Conservation (phyloP, 2,113 vertebrate species). For the Leiothrix lutea region DNA sequence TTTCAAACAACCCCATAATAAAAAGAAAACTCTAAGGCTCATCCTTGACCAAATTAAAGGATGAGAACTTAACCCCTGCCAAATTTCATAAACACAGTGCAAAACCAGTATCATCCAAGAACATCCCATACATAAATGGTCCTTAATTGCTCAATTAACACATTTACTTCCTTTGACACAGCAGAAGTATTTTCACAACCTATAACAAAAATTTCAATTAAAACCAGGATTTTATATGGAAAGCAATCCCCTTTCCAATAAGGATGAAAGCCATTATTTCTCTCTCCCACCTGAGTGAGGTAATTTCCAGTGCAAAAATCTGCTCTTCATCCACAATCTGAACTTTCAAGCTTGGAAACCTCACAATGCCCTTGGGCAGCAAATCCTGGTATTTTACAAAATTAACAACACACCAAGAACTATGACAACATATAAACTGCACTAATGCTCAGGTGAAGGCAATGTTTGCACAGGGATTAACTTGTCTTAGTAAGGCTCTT, state of each 20-base stretch:
- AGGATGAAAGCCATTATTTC: not conserved
- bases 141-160: not conserved
- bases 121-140: rapidly evolving
- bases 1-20: not conserved
- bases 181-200: not conserved
- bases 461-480: not conserved
- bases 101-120: not conserved
- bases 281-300: not conserved
- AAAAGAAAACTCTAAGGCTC: not conserved
- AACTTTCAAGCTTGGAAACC: not conserved
- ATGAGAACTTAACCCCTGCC: not conserved
- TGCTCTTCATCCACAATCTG: not conserved
- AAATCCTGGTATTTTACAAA: not conserved
- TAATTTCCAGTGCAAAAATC: not conserved
- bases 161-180: not conserved
- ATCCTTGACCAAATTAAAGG: not conserved
- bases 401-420: not conserved
- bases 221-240: not conserved
- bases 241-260: not conserved
- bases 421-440: not conserved
- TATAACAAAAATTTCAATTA: not conserved
- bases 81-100: not conserved
- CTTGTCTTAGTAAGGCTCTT: not conserved
- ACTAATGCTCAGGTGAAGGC: not conserved
- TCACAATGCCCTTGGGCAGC: not conserved